Percentiles rank a stretch among this genome's conserved stretches.
Conservation (phyloP, 1,140 invertebrate genomes). For the Amphibalanus amphitrite region DNA sequence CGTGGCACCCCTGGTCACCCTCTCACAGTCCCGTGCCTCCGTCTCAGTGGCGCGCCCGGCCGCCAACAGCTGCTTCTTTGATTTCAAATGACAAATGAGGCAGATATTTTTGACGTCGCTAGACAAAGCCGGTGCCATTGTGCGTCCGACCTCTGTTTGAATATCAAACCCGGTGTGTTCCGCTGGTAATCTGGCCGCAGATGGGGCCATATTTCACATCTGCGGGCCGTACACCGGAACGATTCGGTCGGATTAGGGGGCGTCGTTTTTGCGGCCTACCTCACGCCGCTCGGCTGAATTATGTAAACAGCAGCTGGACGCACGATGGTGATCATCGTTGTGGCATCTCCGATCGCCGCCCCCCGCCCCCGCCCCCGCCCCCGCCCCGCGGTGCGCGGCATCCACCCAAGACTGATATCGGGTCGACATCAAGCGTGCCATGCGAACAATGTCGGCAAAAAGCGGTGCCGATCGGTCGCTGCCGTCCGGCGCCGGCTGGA, state of each 20-base stretch:
- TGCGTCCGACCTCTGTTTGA: background rate
- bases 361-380: too few relatives aligned
- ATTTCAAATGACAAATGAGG: conserved; percentile 1
- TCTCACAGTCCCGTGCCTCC: too few relatives aligned
- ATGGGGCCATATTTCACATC: background rate
- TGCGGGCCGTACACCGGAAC: background rate
- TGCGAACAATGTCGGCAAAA: background rate
- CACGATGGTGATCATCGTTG: too few relatives aligned
- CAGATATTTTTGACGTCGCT: background rate
- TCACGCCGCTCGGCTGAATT: background rate
- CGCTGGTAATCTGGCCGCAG: background rate
- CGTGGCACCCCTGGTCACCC: background rate
- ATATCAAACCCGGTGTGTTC: background rate
- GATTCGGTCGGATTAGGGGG: background rate
- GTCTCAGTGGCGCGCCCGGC: too few relatives aligned
- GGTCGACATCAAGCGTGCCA: background rate
- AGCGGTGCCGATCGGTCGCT: background rate
- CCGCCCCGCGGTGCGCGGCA: background rate
- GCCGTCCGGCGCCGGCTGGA: too few relatives aligned
- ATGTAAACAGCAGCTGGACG: background rate
- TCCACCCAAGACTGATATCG: background rate
- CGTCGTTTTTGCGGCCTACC: background rate
- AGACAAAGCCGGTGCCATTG: background rate
- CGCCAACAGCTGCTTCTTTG: background rate
- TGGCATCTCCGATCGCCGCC: too few relatives aligned